A percentile compares a stretch with the other conserved stretches of the same genome.
These are phyloP conservation scores for Nannospalax galili DNA, from an alignment of 2,113 vertebrate genomes.

Conservation along the genomic window DNA sequence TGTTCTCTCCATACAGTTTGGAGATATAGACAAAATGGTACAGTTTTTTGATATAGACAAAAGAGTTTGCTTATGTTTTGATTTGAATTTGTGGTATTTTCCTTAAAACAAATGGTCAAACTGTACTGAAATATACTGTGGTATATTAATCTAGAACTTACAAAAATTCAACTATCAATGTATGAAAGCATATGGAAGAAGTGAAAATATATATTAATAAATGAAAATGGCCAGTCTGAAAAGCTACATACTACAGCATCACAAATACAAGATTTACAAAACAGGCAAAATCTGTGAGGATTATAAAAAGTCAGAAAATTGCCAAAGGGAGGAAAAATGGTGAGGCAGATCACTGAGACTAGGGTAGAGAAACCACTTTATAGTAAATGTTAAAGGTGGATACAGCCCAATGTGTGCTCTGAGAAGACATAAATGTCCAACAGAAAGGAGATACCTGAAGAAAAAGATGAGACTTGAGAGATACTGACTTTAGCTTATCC, in stretches of 20 bases:
- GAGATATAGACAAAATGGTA: background rate
- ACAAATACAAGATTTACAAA: too few relatives aligned
- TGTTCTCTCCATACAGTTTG: rapidly evolving
- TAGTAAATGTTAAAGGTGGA: background rate
- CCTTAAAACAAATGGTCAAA: too few relatives aligned
- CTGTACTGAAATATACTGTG: background rate
- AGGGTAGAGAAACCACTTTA: background rate
- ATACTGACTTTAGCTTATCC: too few relatives aligned
- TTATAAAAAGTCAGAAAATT: background rate
- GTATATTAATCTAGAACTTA: background rate
- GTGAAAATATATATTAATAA: background rate
- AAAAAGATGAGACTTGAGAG: background rate
- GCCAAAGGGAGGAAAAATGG: background rate
- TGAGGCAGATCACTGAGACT: background rate
- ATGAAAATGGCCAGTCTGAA: background rate
- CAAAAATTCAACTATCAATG: background rate
- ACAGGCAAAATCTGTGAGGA: background rate
- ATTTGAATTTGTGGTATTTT: background rate
- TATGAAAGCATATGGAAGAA: background rate
- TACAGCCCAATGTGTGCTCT: background rate
- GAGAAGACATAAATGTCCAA: background rate
- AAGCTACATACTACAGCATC: too few relatives aligned
- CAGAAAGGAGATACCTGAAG: background rate
- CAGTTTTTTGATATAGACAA: background rate
- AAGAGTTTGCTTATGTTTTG: background rate